Percentiles rank a stretch among this genome's conserved stretches.
Evolutionary conservation across 2,797 vertebrate genomes (phyloP).

Genomic region (Odontamblyopus rebecca): DNA sequence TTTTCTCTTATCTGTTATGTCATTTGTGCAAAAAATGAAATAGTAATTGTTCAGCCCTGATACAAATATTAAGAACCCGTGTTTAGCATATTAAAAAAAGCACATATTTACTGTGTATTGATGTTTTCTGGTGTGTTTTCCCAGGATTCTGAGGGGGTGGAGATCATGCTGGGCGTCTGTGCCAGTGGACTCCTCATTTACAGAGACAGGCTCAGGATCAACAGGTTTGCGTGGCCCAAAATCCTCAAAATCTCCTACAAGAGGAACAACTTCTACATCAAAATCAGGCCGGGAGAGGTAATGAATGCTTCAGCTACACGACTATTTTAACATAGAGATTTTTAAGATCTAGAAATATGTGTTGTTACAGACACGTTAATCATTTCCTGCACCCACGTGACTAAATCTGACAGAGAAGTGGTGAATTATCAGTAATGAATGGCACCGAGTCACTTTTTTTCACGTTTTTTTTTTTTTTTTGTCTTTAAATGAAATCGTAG

Average conservation of each 20-base stretch:
- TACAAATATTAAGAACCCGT: not conserved
- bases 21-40: not conserved
- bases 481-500: too few relatives aligned
- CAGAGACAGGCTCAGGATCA: constrained; percentile 94
- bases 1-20: not conserved
- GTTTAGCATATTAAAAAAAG: not conserved
- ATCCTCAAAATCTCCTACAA: constrained; percentile 99
- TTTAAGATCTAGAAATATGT: not conserved
- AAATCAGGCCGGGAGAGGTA: constrained; percentile 97
- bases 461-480: too few relatives aligned
- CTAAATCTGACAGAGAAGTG: too few relatives aligned
- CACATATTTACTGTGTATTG: not conserved
- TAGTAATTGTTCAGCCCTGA: not conserved
- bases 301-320: constrained; percentile 23
- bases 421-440: too few relatives aligned
- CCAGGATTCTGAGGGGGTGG: constrained; percentile 97
- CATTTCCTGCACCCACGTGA: not conserved
- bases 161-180: constrained; percentile 98
- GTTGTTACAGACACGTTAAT: not conserved
- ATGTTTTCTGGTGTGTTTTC: constrained; percentile 41
- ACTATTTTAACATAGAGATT: too few relatives aligned
- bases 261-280: constrained; percentile 99
- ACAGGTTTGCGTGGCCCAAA: constrained; percentile 98
- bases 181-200: constrained; percentile 96
- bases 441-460: too few relatives aligned